Percentiles rank a stretch among this genome's conserved stretches.
These are phyloP conservation scores for Euplexia lucipara DNA, from an alignment of 2,888 invertebrate species.

Conservation along the genomic window DNA sequence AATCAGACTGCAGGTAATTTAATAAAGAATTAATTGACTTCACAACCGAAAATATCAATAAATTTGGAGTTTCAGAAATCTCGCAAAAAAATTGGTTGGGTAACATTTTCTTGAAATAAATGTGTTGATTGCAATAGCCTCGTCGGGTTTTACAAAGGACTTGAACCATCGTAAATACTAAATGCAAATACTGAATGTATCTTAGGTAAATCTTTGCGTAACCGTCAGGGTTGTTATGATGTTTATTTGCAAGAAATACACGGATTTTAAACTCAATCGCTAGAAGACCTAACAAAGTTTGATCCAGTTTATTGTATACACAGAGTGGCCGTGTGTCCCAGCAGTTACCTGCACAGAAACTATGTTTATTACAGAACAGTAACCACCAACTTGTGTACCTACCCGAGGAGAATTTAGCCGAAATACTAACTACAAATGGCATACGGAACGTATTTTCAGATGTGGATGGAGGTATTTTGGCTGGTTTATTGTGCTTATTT, in stretches of 20 bases:
- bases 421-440: slow-evolving; percentile 78
- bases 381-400: slow-evolving; percentile 80
- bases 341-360: slow-evolving; percentile 84
- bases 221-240: too few species aligned
- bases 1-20: background rate
- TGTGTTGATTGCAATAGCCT: too few species aligned
- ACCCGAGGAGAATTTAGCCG: slow-evolving; percentile 79
- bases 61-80: too few species aligned
- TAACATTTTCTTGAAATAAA: too few species aligned
- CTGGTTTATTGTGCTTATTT: slow-evolving; percentile 19
- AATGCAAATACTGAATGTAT: too few species aligned
- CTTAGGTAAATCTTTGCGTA: too few species aligned
- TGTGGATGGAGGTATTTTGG: slow-evolving; percentile 47
- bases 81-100: too few species aligned
- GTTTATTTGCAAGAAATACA: too few species aligned
- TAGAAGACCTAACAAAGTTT: background rate
- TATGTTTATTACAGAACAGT: slow-evolving; percentile 84
- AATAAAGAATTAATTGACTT: background rate
- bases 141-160: too few species aligned
- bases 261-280: background rate
- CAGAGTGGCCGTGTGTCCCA: slow-evolving; percentile 71
- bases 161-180: too few species aligned
- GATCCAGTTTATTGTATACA: background rate
- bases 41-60: background rate
- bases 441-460: slow-evolving; percentile 71